A percentile compares a stretch with the other conserved stretches of the same genome.
Conservation (phyloP, 1,140 invertebrate genomes). For the Vanessa atalanta region DNA sequence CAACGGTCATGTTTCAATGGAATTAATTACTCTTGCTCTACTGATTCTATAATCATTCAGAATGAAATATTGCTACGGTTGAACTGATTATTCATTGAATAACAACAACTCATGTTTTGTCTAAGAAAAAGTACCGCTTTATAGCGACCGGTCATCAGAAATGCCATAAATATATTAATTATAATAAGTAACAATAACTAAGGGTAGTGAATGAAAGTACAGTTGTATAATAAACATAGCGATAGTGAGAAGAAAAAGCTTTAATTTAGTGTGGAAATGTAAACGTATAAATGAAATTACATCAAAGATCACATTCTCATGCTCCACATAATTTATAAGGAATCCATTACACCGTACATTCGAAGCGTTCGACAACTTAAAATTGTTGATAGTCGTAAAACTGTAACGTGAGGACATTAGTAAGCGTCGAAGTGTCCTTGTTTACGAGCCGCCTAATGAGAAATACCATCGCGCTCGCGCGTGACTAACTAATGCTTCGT, state of each 20-base stretch:
- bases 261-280: neutral
- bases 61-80: conserved; percentile 29
- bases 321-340: conserved; percentile 45
- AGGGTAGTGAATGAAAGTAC: too few relatives aligned
- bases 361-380: conserved; percentile 48
- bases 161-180: too few relatives aligned
- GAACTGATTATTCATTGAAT: conserved; percentile 22
- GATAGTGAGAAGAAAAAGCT: too few relatives aligned
- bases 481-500: conserved; percentile 65
- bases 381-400: conserved; percentile 70
- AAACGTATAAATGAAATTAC: neutral
- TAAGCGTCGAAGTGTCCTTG: conserved; percentile 71
- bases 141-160: neutral
- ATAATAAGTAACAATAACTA: too few relatives aligned
- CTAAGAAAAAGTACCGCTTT: neutral
- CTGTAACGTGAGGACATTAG: conserved; percentile 68
- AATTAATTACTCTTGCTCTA: conserved; percentile 46
- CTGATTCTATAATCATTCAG: conserved; percentile 38
- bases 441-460: conserved; percentile 74
- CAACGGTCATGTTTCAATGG: conserved; percentile 42
- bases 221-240: too few relatives aligned
- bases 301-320: conserved; percentile 14
- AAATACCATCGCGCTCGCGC: conserved; percentile 63
- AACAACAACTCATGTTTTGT: neutral
- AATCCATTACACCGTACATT: conserved; percentile 44